Evolutionary conservation across 2,797 vertebrate species (phyloP).

Genomic region (Philypnodon macrostomus): DNA sequence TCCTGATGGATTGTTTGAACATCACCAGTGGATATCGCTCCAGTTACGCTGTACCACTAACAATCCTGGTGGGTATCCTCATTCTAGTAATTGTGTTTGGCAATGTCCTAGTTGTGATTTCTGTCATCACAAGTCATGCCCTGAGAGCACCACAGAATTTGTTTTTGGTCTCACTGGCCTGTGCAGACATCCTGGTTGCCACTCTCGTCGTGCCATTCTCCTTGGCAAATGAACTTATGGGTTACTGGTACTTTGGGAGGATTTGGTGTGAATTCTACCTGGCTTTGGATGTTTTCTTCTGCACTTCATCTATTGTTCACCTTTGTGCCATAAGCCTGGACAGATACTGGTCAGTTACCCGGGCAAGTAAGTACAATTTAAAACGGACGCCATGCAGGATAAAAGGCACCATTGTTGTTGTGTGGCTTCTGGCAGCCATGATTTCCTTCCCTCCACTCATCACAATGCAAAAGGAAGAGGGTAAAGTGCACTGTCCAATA

Average conservation of each 20-base stretch:
- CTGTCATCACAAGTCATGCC: conserved; percentile 88
- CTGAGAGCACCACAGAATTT: conserved; percentile 94
- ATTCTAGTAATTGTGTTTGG: conserved; percentile 91
- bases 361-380: conserved; percentile 88
- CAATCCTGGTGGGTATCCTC: conserved; percentile 84
- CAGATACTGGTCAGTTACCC: conserved; percentile 92
- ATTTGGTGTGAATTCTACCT: conserved; percentile 96
- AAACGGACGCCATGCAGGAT: conserved; percentile 88
- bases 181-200: conserved; percentile 94
- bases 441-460: conserved; percentile 93
- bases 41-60: conserved; percentile 72
- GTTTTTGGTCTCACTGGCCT: conserved; percentile 93
- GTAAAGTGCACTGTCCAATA: conserved; percentile 60
- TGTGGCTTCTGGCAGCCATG: conserved; percentile 89
- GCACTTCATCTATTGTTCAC: conserved; percentile 95
- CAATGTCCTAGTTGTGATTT: conserved; percentile 92
- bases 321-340: conserved; percentile 95
- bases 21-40: conserved; percentile 68
- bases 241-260: conserved; percentile 93
- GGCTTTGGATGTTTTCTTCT: conserved; percentile 96
- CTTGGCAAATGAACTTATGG: conserved; percentile 93
- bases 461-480: conserved; percentile 81
- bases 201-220: conserved; percentile 96
- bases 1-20: conserved; percentile 80
- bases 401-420: conserved; percentile 84